Evolutionary conservation across 2,113 vertebrate species (phyloP).

Genomic region (Malurus melanocephalus): DNA sequence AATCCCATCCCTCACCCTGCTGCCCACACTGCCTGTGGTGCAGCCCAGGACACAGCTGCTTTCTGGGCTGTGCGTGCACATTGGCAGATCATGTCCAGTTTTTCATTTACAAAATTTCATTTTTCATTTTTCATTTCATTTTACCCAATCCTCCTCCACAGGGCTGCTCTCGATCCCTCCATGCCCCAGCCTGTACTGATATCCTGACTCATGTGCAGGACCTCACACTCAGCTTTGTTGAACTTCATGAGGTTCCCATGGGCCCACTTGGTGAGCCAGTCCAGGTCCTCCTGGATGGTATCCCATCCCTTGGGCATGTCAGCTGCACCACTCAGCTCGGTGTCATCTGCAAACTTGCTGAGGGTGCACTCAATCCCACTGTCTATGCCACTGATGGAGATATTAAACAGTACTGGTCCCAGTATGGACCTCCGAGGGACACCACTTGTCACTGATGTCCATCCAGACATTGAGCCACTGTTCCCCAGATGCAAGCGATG

Average conservation of each 20-base stretch:
- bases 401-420: background rate
- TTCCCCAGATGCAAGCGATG: background rate
- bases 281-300: background rate
- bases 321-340: background rate
- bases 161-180: background rate
- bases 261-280: background rate
- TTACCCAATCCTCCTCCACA: background rate
- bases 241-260: background rate
- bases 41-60: background rate
- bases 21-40: rapidly evolving
- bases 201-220: background rate
- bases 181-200: background rate
- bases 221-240: background rate
- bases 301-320: background rate
- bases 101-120: too few species aligned
- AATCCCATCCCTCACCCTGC: background rate
- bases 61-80: background rate
- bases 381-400: background rate
- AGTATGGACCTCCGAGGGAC: rapidly evolving
- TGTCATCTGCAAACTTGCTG: background rate
- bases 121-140: too few species aligned
- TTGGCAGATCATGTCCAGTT: background rate
- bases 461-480: background rate
- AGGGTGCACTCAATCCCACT: background rate
- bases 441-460: background rate